These are phyloP conservation scores for Anoura caudifer DNA, from an alignment of 2,113 vertebrate genomes.

Conservation along the genomic window DNA sequence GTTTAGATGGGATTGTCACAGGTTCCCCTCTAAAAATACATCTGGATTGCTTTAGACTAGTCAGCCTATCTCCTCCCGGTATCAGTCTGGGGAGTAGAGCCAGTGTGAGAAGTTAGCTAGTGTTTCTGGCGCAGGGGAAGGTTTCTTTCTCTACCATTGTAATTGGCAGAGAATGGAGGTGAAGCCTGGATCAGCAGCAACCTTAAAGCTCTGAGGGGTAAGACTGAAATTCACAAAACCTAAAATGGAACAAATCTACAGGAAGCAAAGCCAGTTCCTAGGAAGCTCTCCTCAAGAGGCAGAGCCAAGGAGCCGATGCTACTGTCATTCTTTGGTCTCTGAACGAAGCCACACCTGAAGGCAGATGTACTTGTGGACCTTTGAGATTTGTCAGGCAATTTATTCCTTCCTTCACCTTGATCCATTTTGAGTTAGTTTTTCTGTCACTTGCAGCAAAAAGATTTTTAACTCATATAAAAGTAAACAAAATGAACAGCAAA, in stretches of 20 bases:
- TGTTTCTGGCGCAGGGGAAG: neutral
- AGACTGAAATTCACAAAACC: neutral
- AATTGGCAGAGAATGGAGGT: neutral
- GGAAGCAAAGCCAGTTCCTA: neutral
- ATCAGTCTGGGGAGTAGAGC: neutral
- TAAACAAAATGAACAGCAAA: neutral
- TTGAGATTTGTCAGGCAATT: neutral
- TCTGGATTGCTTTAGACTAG: neutral
- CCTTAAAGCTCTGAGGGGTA: neutral
- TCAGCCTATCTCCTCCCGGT: neutral
- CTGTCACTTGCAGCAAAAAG: neutral
- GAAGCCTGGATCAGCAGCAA: neutral
- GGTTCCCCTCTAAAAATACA: neutral
- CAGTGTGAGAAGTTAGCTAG: neutral
- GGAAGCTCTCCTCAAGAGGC: neutral
- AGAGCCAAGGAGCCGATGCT: neutral
- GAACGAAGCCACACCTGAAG: neutral
- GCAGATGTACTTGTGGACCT: neutral
- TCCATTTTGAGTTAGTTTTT: neutral
- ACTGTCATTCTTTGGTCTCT: neutral
- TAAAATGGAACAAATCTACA: neutral
- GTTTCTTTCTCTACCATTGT: neutral
- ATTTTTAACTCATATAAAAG: neutral
- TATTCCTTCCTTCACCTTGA: neutral
- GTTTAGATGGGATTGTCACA: neutral